phyloP scores from a whole-genome alignment of 2,113 vertebrate species.

The Hypomesus transpacificus region DNA sequence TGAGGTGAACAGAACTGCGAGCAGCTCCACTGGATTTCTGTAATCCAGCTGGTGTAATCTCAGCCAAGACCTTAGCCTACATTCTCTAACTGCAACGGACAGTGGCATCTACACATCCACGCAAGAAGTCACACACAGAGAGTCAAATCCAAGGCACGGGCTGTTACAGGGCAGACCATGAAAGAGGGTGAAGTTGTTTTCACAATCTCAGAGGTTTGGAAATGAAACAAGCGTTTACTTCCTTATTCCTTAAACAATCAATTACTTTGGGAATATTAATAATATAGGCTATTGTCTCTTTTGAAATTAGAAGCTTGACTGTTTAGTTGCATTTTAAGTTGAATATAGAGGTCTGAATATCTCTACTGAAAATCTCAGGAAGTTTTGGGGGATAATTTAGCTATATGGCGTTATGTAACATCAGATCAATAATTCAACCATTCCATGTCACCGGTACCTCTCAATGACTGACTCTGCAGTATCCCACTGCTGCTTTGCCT shows the following conservation, averaged over 20 bases:
- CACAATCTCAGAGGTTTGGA: no score
- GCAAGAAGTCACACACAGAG: neutral
- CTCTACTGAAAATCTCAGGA: no score
- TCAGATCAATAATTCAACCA: conserved; percentile 34
- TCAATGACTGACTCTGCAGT: neutral
- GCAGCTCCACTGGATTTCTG: neutral
- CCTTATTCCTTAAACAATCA: no score
- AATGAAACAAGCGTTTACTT: no score
- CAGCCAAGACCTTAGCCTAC: conserved; percentile 2
- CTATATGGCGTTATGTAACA: conserved; percentile 31
- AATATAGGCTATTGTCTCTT: no score
- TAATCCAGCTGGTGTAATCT: neutral
- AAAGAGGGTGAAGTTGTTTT: no score
- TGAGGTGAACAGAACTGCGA: neutral
- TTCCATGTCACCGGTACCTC: neutral
- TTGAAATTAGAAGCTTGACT: no score
- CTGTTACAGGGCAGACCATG: neutral
- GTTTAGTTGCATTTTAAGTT: no score
- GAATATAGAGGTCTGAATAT: no score
- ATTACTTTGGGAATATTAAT: no score
- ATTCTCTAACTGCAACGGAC: neutral
- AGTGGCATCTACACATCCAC: neutral
- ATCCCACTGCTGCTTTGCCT: no score
- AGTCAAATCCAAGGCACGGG: neutral
- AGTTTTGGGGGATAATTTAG: neutral